These are phyloP conservation scores for Isaurus tuberculatus DNA, from an alignment of 92 coral and sea anemone genomes.

Conservation along the genomic window DNA sequence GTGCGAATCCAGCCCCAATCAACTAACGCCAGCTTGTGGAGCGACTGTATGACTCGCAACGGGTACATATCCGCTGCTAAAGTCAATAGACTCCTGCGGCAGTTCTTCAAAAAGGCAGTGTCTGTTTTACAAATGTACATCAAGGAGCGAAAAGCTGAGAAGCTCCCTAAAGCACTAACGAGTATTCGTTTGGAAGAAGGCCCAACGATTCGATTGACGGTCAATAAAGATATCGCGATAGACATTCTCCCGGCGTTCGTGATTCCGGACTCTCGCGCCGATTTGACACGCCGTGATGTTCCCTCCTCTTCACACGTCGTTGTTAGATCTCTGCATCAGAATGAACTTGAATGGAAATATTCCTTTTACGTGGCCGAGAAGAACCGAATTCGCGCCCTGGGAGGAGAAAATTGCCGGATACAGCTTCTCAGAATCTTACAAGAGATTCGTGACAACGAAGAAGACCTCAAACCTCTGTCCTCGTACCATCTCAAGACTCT, in stretches of 20 bases:
- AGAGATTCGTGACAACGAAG: slow-evolving; percentile 96
- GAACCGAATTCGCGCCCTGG: slow-evolving; percentile 92
- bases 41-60: slow-evolving; percentile 92
- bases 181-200: slow-evolving; percentile 92
- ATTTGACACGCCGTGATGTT: slow-evolving; percentile 88
- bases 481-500: slow-evolving; percentile 93
- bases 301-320: slow-evolving; percentile 98
- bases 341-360: slow-evolving; percentile 88
- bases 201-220: slow-evolving; percentile 79
- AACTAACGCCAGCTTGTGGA: slow-evolving; percentile 81
- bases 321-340: slow-evolving; percentile 76
- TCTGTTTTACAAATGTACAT: slow-evolving; percentile 82
- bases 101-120: slow-evolving; percentile 94
- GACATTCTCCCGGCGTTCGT: slow-evolving; percentile 96
- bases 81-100: slow-evolving; percentile 86
- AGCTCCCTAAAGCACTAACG: slow-evolving; percentile 83
- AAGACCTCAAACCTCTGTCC: slow-evolving; percentile 84
- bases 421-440: slow-evolving; percentile 91
- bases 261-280: slow-evolving; percentile 92
- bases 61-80: slow-evolving; percentile 95
- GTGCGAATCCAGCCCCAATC: slow-evolving; percentile 94
- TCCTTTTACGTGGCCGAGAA: slow-evolving; percentile 96
- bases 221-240: slow-evolving; percentile 92
- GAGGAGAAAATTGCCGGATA: slow-evolving; percentile 92
- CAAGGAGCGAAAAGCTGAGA: slow-evolving; percentile 77